These are phyloP conservation scores for Semnornis frantzii DNA, from an alignment of 2,113 vertebrate species.

Conservation along the genomic window DNA sequence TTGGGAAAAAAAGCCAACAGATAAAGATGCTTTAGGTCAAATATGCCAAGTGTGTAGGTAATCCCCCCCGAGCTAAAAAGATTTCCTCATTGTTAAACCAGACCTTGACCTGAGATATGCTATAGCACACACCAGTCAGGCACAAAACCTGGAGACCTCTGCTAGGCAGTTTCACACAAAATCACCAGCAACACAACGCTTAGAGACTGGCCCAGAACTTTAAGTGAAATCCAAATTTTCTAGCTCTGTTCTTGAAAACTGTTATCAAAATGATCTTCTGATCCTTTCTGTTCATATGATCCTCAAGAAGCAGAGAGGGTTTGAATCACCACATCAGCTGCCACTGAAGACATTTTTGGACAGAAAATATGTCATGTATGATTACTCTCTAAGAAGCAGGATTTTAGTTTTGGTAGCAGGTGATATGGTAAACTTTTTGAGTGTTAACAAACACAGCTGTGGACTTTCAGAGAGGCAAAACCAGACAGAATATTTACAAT, in stretches of 20 bases:
- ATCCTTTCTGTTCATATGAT: neutral
- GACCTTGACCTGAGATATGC: conserved; percentile 34
- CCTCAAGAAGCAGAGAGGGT: neutral
- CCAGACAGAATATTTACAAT: neutral
- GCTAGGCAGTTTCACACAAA: neutral
- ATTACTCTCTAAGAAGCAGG: neutral
- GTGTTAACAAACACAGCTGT: neutral
- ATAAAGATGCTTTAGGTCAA: conserved; percentile 37
- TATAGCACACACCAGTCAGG: neutral
- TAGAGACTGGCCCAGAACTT: neutral
- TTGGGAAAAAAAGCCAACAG: neutral
- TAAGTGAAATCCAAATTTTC: neutral
- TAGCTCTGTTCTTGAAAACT: neutral
- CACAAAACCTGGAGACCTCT: neutral
- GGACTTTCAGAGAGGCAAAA: neutral
- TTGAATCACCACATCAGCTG: neutral
- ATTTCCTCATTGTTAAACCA: conserved; percentile 40
- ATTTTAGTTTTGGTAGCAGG: neutral
- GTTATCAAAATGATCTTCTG: neutral
- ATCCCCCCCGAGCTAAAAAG: neutral
- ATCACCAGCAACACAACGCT: neutral
- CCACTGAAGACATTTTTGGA: neutral
- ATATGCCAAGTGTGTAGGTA: conserved; percentile 22
- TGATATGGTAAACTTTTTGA: neutral
- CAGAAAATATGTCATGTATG: neutral